These are phyloP conservation scores for Pseudolaguvia tuberculata DNA, from an alignment of 2,113 vertebrate species.

Conservation along the genomic window DNA sequence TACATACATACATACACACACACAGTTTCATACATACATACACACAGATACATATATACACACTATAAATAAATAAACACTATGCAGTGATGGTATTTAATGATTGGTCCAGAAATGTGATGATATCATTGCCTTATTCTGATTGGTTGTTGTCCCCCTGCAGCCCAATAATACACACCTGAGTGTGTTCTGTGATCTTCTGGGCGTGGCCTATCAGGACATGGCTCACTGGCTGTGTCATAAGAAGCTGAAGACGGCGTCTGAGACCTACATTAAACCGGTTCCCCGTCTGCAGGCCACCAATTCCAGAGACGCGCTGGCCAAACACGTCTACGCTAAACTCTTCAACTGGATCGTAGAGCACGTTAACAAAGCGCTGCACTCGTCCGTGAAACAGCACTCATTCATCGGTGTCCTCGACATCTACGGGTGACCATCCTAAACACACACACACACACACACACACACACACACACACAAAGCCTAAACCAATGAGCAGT, in stretches of 20 bases:
- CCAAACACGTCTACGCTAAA: constrained; percentile 97
- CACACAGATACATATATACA: neutral
- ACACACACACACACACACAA: no score
- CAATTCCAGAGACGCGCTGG: constrained; percentile 90
- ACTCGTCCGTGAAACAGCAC: constrained; percentile 84
- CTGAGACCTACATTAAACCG: constrained; percentile 93
- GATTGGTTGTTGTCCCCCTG: constrained; percentile 11
- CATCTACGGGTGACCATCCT: constrained; percentile 82
- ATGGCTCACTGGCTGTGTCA: constrained; percentile 98
- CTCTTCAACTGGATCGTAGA: constrained; percentile 98
- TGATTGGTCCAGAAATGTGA: neutral
- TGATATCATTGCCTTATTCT: neutral
- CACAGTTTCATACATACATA: neutral
- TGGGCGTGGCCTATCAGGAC: constrained; percentile 90
- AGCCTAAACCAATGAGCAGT: no score
- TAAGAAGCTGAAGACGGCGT: constrained; percentile 87
- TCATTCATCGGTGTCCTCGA: constrained; percentile 97
- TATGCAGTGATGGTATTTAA: neutral
- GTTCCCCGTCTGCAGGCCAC: constrained; percentile 88
- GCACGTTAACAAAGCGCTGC: constrained; percentile 90
- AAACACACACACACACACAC: no score
- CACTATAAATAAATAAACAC: neutral
- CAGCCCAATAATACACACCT: constrained; percentile 88
- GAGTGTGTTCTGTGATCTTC: constrained; percentile 86
- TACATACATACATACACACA: neutral